Conservation (phyloP, 2,888 invertebrate genomes). For the Archips xylosteana region DNA sequence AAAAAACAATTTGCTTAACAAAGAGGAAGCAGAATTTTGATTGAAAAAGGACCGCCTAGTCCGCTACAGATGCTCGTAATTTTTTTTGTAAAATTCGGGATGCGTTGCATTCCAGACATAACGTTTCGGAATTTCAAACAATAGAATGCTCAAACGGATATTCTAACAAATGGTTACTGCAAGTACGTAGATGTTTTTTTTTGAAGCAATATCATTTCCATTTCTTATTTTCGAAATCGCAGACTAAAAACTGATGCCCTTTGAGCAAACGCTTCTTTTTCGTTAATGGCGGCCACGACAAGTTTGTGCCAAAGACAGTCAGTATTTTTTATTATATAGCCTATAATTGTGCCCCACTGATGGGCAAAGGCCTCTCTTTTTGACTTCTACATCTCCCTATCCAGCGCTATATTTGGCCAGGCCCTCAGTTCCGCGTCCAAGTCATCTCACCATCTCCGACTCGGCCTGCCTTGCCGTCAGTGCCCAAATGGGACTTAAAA, state of each 20-base stretch:
- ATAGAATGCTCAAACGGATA: conserved; percentile 14
- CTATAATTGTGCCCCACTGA: too few species aligned
- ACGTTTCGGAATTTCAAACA: background rate
- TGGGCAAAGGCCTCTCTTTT: too few species aligned
- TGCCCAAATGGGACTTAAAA: too few species aligned
- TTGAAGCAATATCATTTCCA: background rate
- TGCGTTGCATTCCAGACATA: conserved; percentile 3
- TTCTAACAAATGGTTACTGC: background rate
- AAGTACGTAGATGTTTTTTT: background rate
- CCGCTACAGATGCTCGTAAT: background rate
- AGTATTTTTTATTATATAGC: too few species aligned
- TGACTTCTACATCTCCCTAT: too few species aligned
- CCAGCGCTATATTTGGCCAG: too few species aligned
- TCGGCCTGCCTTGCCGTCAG: too few species aligned
- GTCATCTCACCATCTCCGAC: too few species aligned
- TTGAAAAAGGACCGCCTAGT: conserved; percentile 8
- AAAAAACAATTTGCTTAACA: background rate
- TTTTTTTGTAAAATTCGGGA: background rate
- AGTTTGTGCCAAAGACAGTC: too few species aligned
- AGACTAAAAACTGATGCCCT: background rate
- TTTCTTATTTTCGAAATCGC: background rate
- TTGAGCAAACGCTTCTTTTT: too few species aligned
- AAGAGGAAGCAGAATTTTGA: conserved; percentile 7
- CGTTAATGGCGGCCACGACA: too few species aligned
- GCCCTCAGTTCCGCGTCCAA: too few species aligned